Conservation (phyloP, 2,888 invertebrate genomes). For the Drosophila formosana region DNA sequence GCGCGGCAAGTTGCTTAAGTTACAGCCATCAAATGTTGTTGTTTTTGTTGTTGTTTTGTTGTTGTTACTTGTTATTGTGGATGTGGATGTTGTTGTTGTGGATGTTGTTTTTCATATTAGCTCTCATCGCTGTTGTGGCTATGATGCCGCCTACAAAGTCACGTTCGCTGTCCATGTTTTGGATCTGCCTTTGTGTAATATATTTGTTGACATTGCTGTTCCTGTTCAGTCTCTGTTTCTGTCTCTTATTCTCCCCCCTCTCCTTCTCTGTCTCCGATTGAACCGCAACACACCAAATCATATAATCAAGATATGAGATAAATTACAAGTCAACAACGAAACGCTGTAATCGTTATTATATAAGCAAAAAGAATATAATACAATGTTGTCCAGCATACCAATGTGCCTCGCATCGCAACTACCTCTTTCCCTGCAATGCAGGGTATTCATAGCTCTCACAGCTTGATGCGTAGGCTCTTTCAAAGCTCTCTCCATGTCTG, state of each 20-base stretch:
- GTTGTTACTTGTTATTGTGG: conserved; percentile 18
- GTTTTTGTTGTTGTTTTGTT: conserved; percentile 7
- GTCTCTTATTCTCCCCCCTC: background rate
- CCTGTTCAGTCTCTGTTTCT: background rate
- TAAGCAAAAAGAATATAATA: background rate
- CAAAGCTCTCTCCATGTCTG: background rate
- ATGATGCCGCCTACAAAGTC: conserved; percentile 45
- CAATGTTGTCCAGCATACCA: background rate
- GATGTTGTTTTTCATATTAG: conserved; percentile 13
- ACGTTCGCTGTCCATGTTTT: conserved; percentile 33
- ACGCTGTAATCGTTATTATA: conserved; percentile 6
- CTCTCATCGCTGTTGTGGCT: conserved; percentile 10
- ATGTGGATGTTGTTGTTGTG: conserved; percentile 5
- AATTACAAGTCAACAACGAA: conserved; percentile 29
- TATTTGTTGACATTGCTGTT: conserved; percentile 39
- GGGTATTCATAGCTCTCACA: background rate
- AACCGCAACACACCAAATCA: conserved; percentile 26
- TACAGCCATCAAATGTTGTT: conserved; percentile 41
- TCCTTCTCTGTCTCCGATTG: conserved; percentile 8
- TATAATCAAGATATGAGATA: conserved; percentile 33
- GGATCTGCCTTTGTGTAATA: conserved; percentile 19
- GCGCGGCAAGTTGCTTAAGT: conserved; percentile 53
- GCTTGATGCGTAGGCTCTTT: background rate
- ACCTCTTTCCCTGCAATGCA: background rate
- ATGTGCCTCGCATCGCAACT: background rate